Percentiles rank a stretch among this genome's conserved stretches.
phyloP scores from a whole-genome alignment of 2,888 invertebrate species.

The Mactromeris polynyma region DNA sequence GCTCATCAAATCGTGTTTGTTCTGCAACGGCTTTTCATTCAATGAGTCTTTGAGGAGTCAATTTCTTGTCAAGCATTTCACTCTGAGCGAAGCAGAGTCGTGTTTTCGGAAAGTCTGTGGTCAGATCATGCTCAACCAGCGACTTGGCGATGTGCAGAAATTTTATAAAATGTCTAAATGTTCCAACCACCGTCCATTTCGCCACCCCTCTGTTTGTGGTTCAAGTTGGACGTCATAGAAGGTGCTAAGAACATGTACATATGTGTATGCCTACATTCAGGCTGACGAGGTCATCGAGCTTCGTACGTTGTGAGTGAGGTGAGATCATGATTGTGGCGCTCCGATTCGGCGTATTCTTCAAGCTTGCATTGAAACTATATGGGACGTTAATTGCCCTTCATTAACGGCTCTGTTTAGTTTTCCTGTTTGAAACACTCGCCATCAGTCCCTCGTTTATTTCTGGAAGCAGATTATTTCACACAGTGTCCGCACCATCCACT shows the following conservation, averaged over 20 bases:
- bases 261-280: slow-evolving; percentile 78
- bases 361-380: slow-evolving; percentile 12
- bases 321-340: slow-evolving; percentile 57
- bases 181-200: slow-evolving; percentile 73
- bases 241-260: slow-evolving; percentile 80
- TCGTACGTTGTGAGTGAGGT: slow-evolving; percentile 63
- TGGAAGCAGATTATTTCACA: too few relatives aligned
- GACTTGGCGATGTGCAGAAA: slow-evolving; percentile 72
- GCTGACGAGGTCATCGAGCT: slow-evolving; percentile 76
- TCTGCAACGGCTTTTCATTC: slow-evolving; percentile 37
- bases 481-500: too few relatives aligned
- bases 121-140: slow-evolving; percentile 78
- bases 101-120: slow-evolving; percentile 76
- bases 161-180: slow-evolving; percentile 77
- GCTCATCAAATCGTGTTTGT: slow-evolving; percentile 10
- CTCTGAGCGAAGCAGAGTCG: slow-evolving; percentile 63
- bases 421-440: too few relatives aligned
- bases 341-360: slow-evolving; percentile 49
- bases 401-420: slow-evolving; percentile 66
- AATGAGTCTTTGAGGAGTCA: slow-evolving; percentile 47
- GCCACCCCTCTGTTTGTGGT: slow-evolving; percentile 78
- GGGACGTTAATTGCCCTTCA: slow-evolving; percentile 3
- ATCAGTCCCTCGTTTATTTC: too few relatives aligned
- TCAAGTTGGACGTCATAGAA: slow-evolving; percentile 78
- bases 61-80: slow-evolving; percentile 49